Base-by-base conservation (phyloP, 2,888 invertebrate species). In the Tenthredo livida region DNA sequence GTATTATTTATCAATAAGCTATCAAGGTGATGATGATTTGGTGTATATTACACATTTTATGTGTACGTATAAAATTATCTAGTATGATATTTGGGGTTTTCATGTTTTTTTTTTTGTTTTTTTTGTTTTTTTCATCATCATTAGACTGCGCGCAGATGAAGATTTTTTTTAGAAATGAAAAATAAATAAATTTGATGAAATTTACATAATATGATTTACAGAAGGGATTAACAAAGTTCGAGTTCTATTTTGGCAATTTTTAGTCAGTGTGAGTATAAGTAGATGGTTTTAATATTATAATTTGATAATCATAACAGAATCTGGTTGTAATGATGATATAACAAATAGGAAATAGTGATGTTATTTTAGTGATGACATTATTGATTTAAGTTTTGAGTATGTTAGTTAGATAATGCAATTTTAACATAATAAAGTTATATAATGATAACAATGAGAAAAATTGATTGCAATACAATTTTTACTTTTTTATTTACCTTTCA, bases 401-500 rank as follows among this genome's bases (percentile, higher is more conserved):
- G 43, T 72, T 43, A 43, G n/a, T 25, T 40, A 43, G 43, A 73
- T 73, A 43, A 73, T 73, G 43, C 72, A 43, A 73, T 40, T 37
- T 58, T 47, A 58, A 6, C 33, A 40, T n/a, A 21, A 80, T 80
- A 80, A 37, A 21, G 50, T 40, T 58, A 40, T n/a, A 50, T 80
- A 29, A 54, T 77, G 77, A 54, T 33, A 54, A 77, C 50, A 77
- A 77, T 77, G 50, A 65, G 85, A 54, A 86, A 73, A 82, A 78
- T 84, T 84, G 72, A 70, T 85, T 83, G 29, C 29, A 80, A 58
- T 73, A 84, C n/a, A 80, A 37, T 72, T 80, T 58, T 85, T 84
- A 73, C 83, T 73, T 80, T 85, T 72, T 85, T 84, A 85, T 88
- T 92, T 93, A 96, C 96, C 96, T 95, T 96, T 96, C 87, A 95